A percentile compares a stretch with the other conserved stretches of the same genome.
phyloP scores from a whole-genome alignment of 2,797 vertebrate species.

The Choloepus didactylus region DNA sequence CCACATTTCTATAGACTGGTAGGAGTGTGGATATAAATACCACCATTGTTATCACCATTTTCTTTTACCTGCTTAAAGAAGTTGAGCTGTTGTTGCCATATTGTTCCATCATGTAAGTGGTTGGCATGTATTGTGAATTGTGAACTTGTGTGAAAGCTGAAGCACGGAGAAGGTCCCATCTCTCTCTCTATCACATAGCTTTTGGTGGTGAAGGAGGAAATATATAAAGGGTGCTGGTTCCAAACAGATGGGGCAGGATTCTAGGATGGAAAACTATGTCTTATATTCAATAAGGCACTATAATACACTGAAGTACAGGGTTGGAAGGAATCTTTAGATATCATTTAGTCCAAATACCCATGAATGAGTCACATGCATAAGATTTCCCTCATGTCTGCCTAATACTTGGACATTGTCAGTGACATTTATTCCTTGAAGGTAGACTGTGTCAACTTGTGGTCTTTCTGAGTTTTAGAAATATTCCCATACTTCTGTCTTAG shows the following conservation, averaged over 20 bases:
- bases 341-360: no score
- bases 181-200: background rate
- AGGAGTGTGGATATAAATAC: conserved; percentile 3
- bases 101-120: background rate
- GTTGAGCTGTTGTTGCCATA: background rate
- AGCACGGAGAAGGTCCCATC: background rate
- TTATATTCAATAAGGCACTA: background rate
- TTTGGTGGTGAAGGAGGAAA: background rate
- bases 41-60: background rate
- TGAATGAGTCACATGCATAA: background rate
- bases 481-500: background rate
- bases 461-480: background rate
- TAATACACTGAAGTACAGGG: background rate
- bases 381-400: background rate
- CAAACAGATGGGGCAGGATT: background rate
- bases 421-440: background rate
- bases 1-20: background rate
- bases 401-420: background rate
- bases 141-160: background rate
- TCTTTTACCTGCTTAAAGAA: background rate
- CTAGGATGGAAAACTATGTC: background rate
- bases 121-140: background rate
- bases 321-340: background rate
- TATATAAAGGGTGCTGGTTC: background rate
- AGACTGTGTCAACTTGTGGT: background rate